Base-by-base conservation (phyloP, 2,888 invertebrate genomes). In the Ceratothoa steindachneri region DNA sequence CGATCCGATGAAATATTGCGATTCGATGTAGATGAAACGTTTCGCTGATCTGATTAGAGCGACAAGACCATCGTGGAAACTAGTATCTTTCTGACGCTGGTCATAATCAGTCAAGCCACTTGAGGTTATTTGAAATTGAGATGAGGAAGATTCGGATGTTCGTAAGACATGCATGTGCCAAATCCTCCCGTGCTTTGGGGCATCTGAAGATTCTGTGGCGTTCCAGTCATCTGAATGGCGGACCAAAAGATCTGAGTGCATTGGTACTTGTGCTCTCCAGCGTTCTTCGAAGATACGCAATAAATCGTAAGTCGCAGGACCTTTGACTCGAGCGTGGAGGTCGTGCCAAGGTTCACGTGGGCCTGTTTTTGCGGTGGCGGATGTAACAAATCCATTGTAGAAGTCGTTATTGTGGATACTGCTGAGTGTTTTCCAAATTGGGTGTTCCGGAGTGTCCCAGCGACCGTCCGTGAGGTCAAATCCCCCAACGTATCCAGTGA, bases 291-390 rank as follows among this genome's bases (percentile, higher is more conserved):
- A 80, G 72, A 75, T 77, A 41, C 66, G 67, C n/a, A 77, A 72
- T 28, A 80, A 65, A 41, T 80, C 80, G 12, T 70, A 15, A 22
- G 75, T 73, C 7, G 71, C 73, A 1, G 30, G 80, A 7, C 80
- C 80, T 15, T 65, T 69, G 9, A 75, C 70, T n/a, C 69, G 19
- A 9, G 71, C 24, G 27, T 80, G 80, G 28, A 75, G 30, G 52
- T 80, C 80, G 30, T 80, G 77, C 80, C 80, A 80, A 4, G 80
- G 80, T 51, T 80, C 73, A 1, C 80, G 71, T 1, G 80, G 80
- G 9, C 80, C 80, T 27, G 30, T 15, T 9, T 52, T 30, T 5
- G 64, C 31, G 24, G 70, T 55, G 15, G 70, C 55, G 2, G 30
- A 51, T n/a, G 60, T 51, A 4, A 69, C 22, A 65, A 75, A 73